Evolutionary conservation across 2,113 vertebrate genomes (phyloP).

Genomic region (Sceloporus tristichus): DNA sequence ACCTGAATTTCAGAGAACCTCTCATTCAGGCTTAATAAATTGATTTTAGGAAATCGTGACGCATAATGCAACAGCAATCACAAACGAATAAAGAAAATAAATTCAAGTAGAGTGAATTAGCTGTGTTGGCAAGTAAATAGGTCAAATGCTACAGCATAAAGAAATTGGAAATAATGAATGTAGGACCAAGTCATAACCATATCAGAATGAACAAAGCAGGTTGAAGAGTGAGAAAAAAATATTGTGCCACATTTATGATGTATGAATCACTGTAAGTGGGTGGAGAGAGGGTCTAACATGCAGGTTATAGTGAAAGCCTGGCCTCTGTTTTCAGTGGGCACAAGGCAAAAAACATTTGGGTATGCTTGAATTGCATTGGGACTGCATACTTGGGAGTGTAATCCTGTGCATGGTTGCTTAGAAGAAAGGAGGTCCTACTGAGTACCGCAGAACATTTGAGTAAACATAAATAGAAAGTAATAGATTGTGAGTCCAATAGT

Average conservation of each 20-base stretch:
- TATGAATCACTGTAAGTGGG: neutral
- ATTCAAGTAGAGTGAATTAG: neutral
- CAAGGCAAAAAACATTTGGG: neutral
- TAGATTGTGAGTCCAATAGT: neutral
- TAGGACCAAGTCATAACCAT: constrained; percentile 4
- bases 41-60: constrained; percentile 36
- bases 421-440: neutral
- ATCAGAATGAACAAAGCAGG: neutral
- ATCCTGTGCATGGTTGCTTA: neutral
- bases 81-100: constrained; percentile 8
- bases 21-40: constrained; percentile 30
- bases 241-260: constrained; percentile 3
- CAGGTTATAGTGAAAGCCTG: constrained; percentile 19
- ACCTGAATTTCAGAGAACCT: constrained; percentile 34
- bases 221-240: neutral
- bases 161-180: constrained; percentile 18
- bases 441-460: neutral
- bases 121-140: constrained; percentile 12
- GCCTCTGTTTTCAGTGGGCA: neutral
- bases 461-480: neutral
- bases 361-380: neutral
- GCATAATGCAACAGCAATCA: neutral
- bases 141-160: neutral
- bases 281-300: neutral
- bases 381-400: neutral